Percentiles rank a stretch among this genome's conserved stretches.
Evolutionary conservation across 2,797 vertebrate species (phyloP).

Genomic region (Percopsis omiscomaycus): DNA sequence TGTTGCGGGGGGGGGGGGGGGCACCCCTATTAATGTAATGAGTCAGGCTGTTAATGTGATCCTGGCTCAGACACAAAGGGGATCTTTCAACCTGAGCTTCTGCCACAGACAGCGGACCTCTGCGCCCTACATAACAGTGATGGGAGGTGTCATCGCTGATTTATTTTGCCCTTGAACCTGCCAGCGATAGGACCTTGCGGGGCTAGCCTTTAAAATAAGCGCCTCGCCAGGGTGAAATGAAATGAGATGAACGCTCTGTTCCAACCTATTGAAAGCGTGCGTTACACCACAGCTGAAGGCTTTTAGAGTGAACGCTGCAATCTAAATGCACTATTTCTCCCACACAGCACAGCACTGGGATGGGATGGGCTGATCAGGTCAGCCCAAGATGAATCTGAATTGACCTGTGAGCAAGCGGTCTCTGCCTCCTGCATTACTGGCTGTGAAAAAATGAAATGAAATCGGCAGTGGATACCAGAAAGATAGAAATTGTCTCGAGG

Average conservation of each 20-base stretch:
- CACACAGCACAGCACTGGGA: slow-evolving; percentile 34
- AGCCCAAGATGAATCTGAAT: slow-evolving; percentile 62
- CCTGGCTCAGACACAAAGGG: slow-evolving; percentile 58
- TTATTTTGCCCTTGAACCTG: slow-evolving; percentile 78
- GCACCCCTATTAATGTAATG: slow-evolving; percentile 70
- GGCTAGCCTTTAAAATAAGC: slow-evolving; percentile 63
- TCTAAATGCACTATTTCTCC: slow-evolving; percentile 68
- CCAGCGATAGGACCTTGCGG: slow-evolving; percentile 63
- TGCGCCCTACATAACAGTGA: slow-evolving; percentile 64
- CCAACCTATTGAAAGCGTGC: slow-evolving; percentile 48
- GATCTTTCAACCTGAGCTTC: slow-evolving; percentile 61
- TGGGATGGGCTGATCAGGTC: slow-evolving; percentile 56
- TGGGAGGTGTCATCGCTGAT: slow-evolving; percentile 71
- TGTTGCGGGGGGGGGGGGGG: slow-evolving; percentile 35
- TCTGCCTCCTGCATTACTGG: slow-evolving; percentile 44
- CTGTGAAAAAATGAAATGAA: slow-evolving; percentile 53
- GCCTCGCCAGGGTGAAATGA: slow-evolving; percentile 22
- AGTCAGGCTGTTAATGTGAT: slow-evolving; percentile 69
- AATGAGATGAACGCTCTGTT: slow-evolving; percentile 59
- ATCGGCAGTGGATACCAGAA: slow-evolving; percentile 43
- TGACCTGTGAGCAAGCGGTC: slow-evolving; percentile 57
- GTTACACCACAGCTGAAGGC: slow-evolving; percentile 52
- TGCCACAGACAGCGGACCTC: slow-evolving; percentile 63
- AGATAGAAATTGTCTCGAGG: slow-evolving; percentile 47
- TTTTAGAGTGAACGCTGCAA: slow-evolving; percentile 59